Percentiles rank a stretch among this genome's conserved stretches.
phyloP scores from a whole-genome alignment of 2,113 vertebrate genomes.

The Chionodraco myersi region DNA sequence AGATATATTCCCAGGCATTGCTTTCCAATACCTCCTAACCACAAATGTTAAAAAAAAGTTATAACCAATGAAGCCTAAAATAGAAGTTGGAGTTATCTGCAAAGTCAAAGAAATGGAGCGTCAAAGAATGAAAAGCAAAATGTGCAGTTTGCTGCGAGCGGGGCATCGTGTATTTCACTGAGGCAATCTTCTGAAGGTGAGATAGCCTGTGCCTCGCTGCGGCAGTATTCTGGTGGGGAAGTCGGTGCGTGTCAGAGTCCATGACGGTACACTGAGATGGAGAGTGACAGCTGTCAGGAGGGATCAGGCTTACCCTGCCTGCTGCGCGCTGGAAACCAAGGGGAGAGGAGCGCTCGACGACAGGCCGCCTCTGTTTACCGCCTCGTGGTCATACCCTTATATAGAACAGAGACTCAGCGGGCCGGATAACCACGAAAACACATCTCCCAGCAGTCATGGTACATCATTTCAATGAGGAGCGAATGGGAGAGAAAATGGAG shows the following conservation, averaged over 20 bases:
- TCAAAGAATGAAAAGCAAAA: slow-evolving; percentile 30
- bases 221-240: slow-evolving; percentile 53
- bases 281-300: slow-evolving; percentile 82
- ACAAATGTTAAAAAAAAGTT: slow-evolving; percentile 18
- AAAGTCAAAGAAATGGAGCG: slow-evolving; percentile 35
- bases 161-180: slow-evolving; percentile 22
- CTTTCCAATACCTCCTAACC: slow-evolving; percentile 33
- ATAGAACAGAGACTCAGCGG: slow-evolving; percentile 53
- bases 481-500: slow-evolving; percentile 60
- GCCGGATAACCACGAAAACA: slow-evolving; percentile 41
- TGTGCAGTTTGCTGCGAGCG: slow-evolving; percentile 24
- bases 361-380: slow-evolving; percentile 68
- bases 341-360: slow-evolving; percentile 48
- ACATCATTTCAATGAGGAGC: slow-evolving; percentile 60
- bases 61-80: slow-evolving; percentile 9
- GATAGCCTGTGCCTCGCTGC: slow-evolving; percentile 39
- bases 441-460: slow-evolving; percentile 55
- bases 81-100: slow-evolving; percentile 28
- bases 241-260: slow-evolving; percentile 56
- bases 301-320: slow-evolving; percentile 72
- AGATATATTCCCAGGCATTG: slow-evolving; percentile 28
- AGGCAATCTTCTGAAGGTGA: slow-evolving; percentile 57
- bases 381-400: slow-evolving; percentile 55
- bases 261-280: slow-evolving; percentile 63
- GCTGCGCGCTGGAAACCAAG: slow-evolving; percentile 63